Evolutionary conservation across 2,113 vertebrate species (phyloP).

Genomic region (Sylvilagus bachmani): DNA sequence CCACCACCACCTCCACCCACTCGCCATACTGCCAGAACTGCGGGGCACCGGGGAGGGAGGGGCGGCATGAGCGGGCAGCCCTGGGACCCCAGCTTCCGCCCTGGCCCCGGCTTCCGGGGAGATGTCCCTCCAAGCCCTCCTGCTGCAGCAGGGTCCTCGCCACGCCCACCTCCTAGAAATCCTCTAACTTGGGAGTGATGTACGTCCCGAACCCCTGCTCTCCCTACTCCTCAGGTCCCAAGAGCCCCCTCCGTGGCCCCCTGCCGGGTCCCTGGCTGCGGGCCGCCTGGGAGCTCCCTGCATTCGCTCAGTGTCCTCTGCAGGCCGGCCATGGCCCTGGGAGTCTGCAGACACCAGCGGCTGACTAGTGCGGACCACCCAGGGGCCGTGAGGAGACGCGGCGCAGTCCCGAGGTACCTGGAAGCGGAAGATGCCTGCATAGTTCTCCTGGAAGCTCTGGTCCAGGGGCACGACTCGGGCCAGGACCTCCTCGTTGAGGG

Average conservation of each 20-base stretch:
- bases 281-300: background rate
- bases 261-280: accelerated
- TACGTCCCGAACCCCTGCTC: background rate
- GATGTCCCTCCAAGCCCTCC: background rate
- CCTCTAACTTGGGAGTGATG: background rate
- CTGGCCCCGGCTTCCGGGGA: background rate
- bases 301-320: background rate
- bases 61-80: accelerated
- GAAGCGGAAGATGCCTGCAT: constrained; percentile 94
- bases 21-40: constrained; percentile 98
- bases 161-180: too few relatives aligned
- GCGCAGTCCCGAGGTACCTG: constrained; percentile 86
- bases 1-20: constrained; percentile 97
- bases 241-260: accelerated
- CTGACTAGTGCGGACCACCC: too few relatives aligned
- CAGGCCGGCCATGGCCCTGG: background rate
- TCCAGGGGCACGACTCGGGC: constrained; percentile 90
- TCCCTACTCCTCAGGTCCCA: background rate
- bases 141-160: background rate
- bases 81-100: background rate
- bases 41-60: background rate
- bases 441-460: constrained; percentile 92
- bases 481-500: constrained; percentile 90
- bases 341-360: background rate
- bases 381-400: background rate